Percentiles rank a stretch among this genome's conserved stretches.
Conservation (phyloP, 1,140 invertebrate genomes). For the Araneus ventricosus region DNA sequence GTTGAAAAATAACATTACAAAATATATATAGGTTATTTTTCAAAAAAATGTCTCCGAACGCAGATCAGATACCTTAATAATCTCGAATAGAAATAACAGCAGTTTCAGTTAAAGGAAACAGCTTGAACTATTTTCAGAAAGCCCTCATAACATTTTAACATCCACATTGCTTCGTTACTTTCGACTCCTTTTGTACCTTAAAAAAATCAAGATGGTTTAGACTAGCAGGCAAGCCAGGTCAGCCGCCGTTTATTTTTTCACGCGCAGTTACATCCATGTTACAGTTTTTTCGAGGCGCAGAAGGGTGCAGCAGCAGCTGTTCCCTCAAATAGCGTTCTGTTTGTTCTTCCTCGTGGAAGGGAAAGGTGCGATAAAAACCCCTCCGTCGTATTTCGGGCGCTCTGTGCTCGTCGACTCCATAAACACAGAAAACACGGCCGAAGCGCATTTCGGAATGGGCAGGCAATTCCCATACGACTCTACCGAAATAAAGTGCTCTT, state of each 20-base stretch:
- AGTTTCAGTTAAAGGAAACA: no score
- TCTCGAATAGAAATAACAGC: no score
- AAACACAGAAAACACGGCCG: neutral
- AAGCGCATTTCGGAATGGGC: neutral
- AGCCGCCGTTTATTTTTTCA: neutral
- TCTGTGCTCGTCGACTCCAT: neutral
- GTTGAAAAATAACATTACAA: no score
- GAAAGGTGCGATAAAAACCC: neutral
- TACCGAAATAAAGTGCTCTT: conserved; percentile 22
- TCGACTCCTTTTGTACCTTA: no score
- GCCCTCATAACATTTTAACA: no score
- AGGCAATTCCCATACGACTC: conserved; percentile 7
- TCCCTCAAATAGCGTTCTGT: neutral
- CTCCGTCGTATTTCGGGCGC: neutral
- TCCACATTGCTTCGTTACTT: no score
- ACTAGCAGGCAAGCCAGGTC: neutral
- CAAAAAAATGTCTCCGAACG: no score
- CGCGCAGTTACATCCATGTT: neutral
- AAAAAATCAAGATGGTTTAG: neutral
- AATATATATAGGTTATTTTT: no score
- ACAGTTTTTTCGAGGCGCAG: no score
- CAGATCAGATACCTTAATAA: no score
- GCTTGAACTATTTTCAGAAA: no score
- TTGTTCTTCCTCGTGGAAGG: neutral
- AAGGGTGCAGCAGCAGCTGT: neutral